These are phyloP conservation scores for Drosophila stalkeri DNA, from an alignment of 2,888 invertebrate genomes.

Conservation along the genomic window DNA sequence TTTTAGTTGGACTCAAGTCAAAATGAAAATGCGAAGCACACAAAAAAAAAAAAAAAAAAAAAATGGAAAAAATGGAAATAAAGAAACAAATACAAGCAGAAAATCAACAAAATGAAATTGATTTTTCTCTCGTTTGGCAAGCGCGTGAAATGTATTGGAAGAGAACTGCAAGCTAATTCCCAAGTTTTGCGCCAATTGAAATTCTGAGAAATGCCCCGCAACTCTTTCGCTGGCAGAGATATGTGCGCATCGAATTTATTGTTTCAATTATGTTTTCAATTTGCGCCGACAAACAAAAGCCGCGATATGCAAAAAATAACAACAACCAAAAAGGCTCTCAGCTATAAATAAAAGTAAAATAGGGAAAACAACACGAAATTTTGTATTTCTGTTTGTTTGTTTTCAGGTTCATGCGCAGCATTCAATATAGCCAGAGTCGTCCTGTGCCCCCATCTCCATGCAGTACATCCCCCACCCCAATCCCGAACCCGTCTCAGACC, in stretches of 20 bases:
- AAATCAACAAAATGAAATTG: constrained; percentile 73
- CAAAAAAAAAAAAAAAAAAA: constrained; percentile 2
- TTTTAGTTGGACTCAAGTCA: constrained; percentile 54
- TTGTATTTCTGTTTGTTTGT: constrained; percentile 43
- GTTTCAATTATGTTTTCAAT: constrained; percentile 82
- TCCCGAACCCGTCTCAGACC: neutral
- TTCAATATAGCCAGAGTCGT: constrained; percentile 47
- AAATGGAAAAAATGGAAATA: no score
- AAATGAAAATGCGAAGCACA: constrained; percentile 3
- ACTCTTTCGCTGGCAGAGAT: constrained; percentile 58
- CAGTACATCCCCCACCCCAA: neutral
- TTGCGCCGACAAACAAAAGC: constrained; percentile 79
- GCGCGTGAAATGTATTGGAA: constrained; percentile 54
- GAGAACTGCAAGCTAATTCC: constrained; percentile 48
- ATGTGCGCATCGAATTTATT: constrained; percentile 66
- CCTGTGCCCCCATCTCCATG: neutral
- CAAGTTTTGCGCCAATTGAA: constrained; percentile 36
- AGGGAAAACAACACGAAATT: constrained; percentile 64
- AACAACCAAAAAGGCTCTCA: constrained; percentile 57
- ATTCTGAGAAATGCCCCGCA: constrained; percentile 28
- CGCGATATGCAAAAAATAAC: constrained; percentile 56
- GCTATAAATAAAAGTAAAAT: constrained; percentile 80
- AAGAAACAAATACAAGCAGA: constrained; percentile 27
- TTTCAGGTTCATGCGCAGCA: constrained; percentile 72
- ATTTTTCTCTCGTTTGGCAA: constrained; percentile 56